Evolutionary conservation across 2,797 vertebrate species (phyloP).

Genomic region (Morelia viridis): DNA sequence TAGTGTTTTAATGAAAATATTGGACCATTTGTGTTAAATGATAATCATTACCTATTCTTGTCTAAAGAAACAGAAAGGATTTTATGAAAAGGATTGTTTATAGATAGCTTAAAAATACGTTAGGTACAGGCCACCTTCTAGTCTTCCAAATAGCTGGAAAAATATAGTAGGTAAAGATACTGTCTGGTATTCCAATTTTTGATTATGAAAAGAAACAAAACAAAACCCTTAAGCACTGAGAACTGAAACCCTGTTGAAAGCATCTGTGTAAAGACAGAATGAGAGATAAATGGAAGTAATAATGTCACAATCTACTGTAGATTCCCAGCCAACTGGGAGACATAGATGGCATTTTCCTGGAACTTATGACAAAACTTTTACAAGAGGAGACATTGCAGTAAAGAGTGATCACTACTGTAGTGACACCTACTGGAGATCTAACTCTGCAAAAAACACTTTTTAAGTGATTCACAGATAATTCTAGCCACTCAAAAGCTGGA

Average conservation of each 20-base stretch:
- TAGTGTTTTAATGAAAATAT: background rate
- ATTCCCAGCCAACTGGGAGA: background rate
- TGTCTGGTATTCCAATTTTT: background rate
- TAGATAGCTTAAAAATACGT: background rate
- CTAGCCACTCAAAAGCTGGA: background rate
- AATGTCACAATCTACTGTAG: background rate
- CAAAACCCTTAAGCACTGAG: background rate
- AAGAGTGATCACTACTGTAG: background rate
- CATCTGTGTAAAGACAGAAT: background rate
- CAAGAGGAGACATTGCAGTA: background rate
- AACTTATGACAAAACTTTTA: background rate
- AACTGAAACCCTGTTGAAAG: background rate
- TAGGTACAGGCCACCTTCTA: background rate
- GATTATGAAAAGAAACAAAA: background rate
- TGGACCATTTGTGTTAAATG: background rate
- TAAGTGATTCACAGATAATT: background rate
- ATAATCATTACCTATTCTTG: background rate
- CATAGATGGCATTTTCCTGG: background rate
- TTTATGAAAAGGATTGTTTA: background rate
- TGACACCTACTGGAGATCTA: background rate
- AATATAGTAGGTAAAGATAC: background rate
- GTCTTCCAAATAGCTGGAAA: background rate
- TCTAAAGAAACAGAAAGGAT: background rate
- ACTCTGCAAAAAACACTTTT: background rate
- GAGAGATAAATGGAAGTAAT: background rate